A percentile compares a stretch with the other conserved stretches of the same genome.
Evolutionary conservation across 2,888 invertebrate genomes (phyloP).

Genomic region (Boloria selene): DNA sequence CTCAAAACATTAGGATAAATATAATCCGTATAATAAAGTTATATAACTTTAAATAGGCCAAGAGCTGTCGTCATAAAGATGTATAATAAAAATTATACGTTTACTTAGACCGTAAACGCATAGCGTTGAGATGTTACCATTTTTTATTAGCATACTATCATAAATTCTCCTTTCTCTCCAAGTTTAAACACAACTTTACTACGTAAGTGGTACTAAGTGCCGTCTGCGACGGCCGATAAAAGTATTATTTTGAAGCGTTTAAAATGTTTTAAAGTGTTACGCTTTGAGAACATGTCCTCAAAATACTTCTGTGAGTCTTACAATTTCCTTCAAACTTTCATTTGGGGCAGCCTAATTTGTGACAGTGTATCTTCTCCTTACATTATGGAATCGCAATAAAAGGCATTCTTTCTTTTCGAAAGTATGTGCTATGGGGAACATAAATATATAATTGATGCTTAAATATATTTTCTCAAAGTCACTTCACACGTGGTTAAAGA

Average conservation of each 20-base stretch:
- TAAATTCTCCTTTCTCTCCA: constrained; percentile 38
- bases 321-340: background rate
- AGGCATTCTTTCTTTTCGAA: too few species aligned
- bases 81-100: constrained; percentile 8
- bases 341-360: background rate
- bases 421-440: too few species aligned
- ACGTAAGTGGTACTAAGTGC: constrained; percentile 47
- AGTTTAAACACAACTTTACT: constrained; percentile 40
- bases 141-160: constrained; percentile 30
- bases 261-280: constrained; percentile 39
- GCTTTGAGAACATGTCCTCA: constrained; percentile 20
- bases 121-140: constrained; percentile 10
- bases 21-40: too few species aligned
- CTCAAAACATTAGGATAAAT: too few species aligned
- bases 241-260: constrained; percentile 51
- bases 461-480: too few species aligned
- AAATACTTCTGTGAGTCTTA: constrained; percentile 20
- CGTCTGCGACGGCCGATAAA: constrained; percentile 57
- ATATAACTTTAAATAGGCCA: background rate
- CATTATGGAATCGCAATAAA: too few species aligned
- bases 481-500: too few species aligned
- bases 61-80: background rate
- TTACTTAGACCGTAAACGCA: constrained; percentile 13
- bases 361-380: too few species aligned
- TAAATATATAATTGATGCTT: too few species aligned